A percentile compares a stretch with the other conserved stretches of the same genome.
phyloP scores from a whole-genome alignment of 1,140 invertebrate species.

The Cepaea nemoralis region DNA sequence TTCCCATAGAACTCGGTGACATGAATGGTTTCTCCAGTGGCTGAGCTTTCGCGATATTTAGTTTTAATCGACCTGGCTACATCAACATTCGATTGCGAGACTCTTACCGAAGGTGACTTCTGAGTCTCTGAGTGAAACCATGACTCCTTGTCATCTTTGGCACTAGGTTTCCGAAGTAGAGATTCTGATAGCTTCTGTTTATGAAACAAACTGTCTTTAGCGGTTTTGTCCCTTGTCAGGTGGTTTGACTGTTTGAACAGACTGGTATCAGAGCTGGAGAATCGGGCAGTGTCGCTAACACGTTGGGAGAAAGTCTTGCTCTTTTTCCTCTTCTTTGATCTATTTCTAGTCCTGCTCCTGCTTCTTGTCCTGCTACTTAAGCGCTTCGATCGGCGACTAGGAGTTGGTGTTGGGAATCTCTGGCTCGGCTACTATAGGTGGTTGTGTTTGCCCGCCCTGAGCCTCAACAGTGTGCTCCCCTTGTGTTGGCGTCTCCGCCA shows the following conservation, averaged over 20 bases:
- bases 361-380: background rate
- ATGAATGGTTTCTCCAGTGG: too few species aligned
- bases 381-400: background rate
- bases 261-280: slow-evolving; percentile 5
- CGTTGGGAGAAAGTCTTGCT: background rate
- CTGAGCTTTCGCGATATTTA: too few species aligned
- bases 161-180: too few species aligned
- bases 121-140: background rate
- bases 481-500: background rate
- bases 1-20: too few species aligned
- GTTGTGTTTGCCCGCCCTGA: background rate
- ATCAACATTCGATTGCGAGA: background rate
- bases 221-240: background rate
- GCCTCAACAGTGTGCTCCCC: background rate
- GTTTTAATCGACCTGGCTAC: background rate
- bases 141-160: too few species aligned
- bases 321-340: background rate
- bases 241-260: background rate
- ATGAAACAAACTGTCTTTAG: too few species aligned
- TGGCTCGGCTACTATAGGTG: background rate
- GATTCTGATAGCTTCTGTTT: too few species aligned
- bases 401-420: background rate
- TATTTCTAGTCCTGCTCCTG: background rate
- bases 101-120: background rate
- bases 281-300: background rate